Evolutionary conservation across 2,113 vertebrate species (phyloP).

Genomic region (Quiscalus mexicanus): DNA sequence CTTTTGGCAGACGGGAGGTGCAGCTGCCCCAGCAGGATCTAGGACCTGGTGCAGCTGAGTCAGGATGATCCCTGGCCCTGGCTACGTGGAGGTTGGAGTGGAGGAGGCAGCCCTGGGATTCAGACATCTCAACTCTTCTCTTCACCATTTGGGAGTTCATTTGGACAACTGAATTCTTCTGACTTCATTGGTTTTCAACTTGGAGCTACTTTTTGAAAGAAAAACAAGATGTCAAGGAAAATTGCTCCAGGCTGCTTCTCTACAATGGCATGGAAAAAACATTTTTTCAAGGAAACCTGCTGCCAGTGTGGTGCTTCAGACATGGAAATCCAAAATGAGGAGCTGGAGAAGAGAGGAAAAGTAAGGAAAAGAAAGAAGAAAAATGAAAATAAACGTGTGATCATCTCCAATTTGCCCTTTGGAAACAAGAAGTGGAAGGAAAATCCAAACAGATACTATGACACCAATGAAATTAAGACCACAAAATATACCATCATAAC

Average conservation of each 20-base stretch:
- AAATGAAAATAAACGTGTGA: constrained; percentile 75
- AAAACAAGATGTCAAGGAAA: constrained; percentile 53
- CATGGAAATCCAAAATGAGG: constrained; percentile 53
- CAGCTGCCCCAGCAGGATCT: constrained; percentile 36
- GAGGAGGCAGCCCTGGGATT: constrained; percentile 2
- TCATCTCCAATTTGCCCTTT: constrained; percentile 84
- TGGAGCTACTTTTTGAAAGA: neutral
- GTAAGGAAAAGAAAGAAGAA: constrained; percentile 69
- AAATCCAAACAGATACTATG: constrained; percentile 84
- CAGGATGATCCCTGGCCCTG: constrained; percentile 58
- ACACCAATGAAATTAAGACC: constrained; percentile 87
- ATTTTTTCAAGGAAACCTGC: constrained; percentile 31
- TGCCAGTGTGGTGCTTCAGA: constrained; percentile 24
- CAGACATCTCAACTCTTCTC: neutral
- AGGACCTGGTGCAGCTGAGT: constrained; percentile 48
- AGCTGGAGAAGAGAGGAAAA: constrained; percentile 66
- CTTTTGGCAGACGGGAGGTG: neutral
- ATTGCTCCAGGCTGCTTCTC: constrained; percentile 20
- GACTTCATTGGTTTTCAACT: neutral
- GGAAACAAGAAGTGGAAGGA: constrained; percentile 74
- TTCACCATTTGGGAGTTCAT: neutral
- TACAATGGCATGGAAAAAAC: constrained; percentile 4
- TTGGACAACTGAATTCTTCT: neutral
- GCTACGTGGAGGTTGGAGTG: constrained; percentile 15
- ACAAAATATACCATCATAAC: constrained; percentile 87